Evolutionary conservation across 2,797 vertebrate genomes (phyloP), one percentile per base, ranked within the genome.

Genomic region (Perodicticus potto): DNA sequence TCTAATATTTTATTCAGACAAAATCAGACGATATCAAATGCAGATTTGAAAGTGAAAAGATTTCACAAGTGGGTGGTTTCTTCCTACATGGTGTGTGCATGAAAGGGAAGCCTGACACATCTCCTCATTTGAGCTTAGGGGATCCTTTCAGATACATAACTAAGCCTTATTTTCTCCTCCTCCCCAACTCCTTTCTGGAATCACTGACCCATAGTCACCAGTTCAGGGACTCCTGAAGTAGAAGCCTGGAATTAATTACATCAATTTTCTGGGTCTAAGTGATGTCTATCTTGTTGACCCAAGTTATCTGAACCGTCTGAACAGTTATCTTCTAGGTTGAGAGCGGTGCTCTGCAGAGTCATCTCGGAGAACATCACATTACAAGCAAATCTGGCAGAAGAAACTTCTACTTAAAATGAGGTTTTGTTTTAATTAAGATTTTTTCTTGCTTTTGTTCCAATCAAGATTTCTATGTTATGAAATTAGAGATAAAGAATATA

Each of bases 181-280:
- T 63, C 22, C 9, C 55, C 9, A 8, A 8, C 12, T 87, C 45
- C 53, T 0, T 37, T 4, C n/a, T 45, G 45, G 37, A 85, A 13
- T 96, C 81, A 76, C 89, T 97, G 95, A 97, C 93, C 86, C 63
- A 86, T 29, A 90, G 80, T 93, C 89, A 92, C 86, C 81, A 97
- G 93, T 96, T 97, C 94, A 97, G 93, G 91, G 94, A 95, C 94
- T 94, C 53, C 43, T 92, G 55, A 95, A 95, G 81, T 96, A 91
- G 81, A 96, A 89, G 34, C 19, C 22, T 90, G 6, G 86, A 97
- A 97, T 97, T 96, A 96, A 98, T 95, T 95, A 95, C 92, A 93
- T 49, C 96, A 95, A 95, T 98, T 96, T 96, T 95, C 93, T 87
- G 53, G 70, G 63, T 88, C 91, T 96, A 96, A 97, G 57, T 88